Evolutionary conservation across 92 coral and sea anemone genomes (phyloP).

Genomic region (Siderastrea radians): DNA sequence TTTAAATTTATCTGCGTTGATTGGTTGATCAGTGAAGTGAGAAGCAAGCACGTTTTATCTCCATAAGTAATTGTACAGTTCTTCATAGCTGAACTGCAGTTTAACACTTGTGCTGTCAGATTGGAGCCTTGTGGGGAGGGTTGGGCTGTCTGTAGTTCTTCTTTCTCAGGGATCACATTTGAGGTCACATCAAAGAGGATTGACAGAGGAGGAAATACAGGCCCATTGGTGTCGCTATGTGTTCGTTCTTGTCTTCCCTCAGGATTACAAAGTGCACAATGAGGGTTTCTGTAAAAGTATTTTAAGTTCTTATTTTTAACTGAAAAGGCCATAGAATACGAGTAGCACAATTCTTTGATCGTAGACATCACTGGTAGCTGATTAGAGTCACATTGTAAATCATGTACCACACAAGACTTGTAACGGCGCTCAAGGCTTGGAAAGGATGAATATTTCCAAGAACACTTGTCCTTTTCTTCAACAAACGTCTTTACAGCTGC

Average conservation of each 20-base stretch:
- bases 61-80: constrained; percentile 14
- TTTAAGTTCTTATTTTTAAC: no score
- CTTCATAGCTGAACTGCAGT: neutral
- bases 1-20: neutral
- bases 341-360: constrained; percentile 17
- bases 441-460: constrained; percentile 14
- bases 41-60: neutral
- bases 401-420: constrained; percentile 18
- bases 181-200: constrained; percentile 27
- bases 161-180: neutral
- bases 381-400: neutral
- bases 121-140: neutral
- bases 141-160: neutral
- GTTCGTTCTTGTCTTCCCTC: neutral
- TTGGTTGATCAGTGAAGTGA: neutral
- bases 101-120: neutral
- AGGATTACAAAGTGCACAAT: constrained; percentile 38
- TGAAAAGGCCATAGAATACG: constrained; percentile 15
- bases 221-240: neutral
- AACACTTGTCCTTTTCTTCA: neutral
- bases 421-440: neutral
- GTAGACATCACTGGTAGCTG: neutral
- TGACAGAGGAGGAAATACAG: neutral
- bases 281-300: constrained; percentile 23
- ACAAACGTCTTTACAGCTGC: neutral